These are phyloP conservation scores for Augochlorella aurata DNA, from an alignment of 2,888 invertebrate genomes.

Conservation along the genomic window DNA sequence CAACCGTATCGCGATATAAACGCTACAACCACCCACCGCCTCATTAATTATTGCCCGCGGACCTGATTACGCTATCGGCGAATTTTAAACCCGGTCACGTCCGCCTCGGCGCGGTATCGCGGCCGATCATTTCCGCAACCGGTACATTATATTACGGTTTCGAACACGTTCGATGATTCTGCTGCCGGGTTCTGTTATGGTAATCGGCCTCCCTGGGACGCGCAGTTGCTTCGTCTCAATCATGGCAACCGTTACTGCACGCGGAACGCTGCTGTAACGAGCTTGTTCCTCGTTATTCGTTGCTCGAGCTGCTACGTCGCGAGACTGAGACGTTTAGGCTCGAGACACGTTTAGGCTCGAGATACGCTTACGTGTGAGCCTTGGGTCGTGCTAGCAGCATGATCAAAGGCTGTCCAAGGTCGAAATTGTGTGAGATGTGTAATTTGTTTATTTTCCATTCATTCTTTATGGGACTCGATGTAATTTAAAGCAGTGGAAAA, in stretches of 20 bases:
- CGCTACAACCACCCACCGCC: neutral
- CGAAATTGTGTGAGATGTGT: no score
- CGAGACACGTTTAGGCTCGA: no score
- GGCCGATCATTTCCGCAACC: neutral
- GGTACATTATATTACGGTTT: neutral
- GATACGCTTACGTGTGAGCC: no score
- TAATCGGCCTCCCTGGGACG: slow-evolving; percentile 2
- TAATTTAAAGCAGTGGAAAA: no score
- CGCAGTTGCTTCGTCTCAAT: slow-evolving; percentile 5
- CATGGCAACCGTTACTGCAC: slow-evolving; percentile 2
- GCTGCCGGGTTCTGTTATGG: neutral
- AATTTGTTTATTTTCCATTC: no score
- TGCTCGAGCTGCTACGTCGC: neutral
- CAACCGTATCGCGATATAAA: slow-evolving; percentile 1
- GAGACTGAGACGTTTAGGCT: neutral
- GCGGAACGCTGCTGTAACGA: neutral
- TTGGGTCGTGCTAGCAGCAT: no score
- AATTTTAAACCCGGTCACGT: slow-evolving; percentile 9
- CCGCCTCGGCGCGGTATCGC: neutral
- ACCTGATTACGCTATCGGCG: neutral
- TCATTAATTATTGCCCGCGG: slow-evolving; percentile 34
- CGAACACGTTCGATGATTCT: slow-evolving; percentile 1
- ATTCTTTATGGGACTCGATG: no score
- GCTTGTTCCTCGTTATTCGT: neutral
- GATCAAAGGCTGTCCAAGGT: no score